phyloP scores from a whole-genome alignment of 2,888 invertebrate genomes.

The Agrilus mali region DNA sequence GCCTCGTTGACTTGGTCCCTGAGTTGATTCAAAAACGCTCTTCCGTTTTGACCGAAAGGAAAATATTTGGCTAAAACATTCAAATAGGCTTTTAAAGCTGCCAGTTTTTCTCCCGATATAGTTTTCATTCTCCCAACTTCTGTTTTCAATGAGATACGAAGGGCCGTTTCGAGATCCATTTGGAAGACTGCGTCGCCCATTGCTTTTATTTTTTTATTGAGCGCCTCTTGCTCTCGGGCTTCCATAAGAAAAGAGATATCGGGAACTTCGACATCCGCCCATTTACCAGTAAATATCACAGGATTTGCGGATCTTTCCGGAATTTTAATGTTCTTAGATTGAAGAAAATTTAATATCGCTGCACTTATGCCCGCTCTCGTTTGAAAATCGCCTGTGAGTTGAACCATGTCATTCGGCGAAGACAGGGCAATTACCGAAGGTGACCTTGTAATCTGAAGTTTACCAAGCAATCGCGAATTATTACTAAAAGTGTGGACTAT shows the following conservation, averaged over 20 bases:
- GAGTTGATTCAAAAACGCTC: constrained; percentile 49
- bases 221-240: constrained; percentile 22
- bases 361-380: constrained; percentile 34
- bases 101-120: constrained; percentile 58
- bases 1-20: constrained; percentile 39
- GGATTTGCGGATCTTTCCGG: constrained; percentile 12
- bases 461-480: constrained; percentile 39
- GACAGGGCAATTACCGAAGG: constrained; percentile 44
- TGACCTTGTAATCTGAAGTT: constrained; percentile 36
- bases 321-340: constrained; percentile 24
- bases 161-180: constrained; percentile 75
- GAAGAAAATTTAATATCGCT: constrained; percentile 42
- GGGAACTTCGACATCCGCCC: constrained; percentile 32
- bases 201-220: constrained; percentile 27
- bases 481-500: constrained; percentile 45
- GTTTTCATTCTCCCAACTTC: constrained; percentile 63
- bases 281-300: constrained; percentile 24
- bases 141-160: constrained; percentile 70
- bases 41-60: constrained; percentile 60
- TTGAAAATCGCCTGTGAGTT: constrained; percentile 10
- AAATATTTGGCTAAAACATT: constrained; percentile 62
- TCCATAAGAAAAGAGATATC: constrained; percentile 20
- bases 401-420: constrained; percentile 21
- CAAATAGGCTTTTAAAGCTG: constrained; percentile 63
- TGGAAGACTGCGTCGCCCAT: constrained; percentile 58